Evolutionary conservation across 2,888 invertebrate species (phyloP).

Genomic region (Hypomecis atomaria): DNA sequence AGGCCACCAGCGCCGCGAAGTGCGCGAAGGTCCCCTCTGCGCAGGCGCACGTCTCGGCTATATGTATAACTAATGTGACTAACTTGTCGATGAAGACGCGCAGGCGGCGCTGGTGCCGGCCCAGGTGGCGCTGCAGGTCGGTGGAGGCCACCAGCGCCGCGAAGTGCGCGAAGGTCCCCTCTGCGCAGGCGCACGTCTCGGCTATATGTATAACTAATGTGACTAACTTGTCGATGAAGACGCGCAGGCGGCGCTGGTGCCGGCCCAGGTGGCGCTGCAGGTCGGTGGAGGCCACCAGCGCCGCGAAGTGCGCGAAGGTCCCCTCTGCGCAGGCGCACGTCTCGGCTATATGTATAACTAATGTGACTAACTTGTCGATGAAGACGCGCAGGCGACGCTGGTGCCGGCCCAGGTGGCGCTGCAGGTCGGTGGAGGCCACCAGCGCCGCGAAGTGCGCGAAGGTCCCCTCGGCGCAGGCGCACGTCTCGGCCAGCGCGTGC

Average conservation of each 20-base stretch:
- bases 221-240: conserved; percentile 55
- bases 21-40: too few species aligned
- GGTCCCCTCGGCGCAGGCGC: conserved; percentile 43
- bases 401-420: conserved; percentile 48
- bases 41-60: too few species aligned
- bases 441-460: conserved; percentile 56
- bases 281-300: conserved; percentile 42
- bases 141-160: too few species aligned
- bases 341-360: too few species aligned
- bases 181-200: too few species aligned
- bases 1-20: too few species aligned
- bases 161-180: too few species aligned
- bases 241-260: conserved; percentile 57
- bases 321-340: conserved; percentile 22
- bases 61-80: too few species aligned
- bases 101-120: too few species aligned
- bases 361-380: conserved; percentile 53
- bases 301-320: conserved; percentile 49
- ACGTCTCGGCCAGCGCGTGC: conserved; percentile 52
- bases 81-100: too few species aligned
- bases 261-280: conserved; percentile 49
- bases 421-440: conserved; percentile 56
- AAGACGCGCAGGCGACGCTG: conserved; percentile 57
- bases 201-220: too few species aligned
- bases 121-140: too few species aligned